Conservation (phyloP, 2,113 vertebrate genomes). For the Nannobrachium achirus region DNA sequence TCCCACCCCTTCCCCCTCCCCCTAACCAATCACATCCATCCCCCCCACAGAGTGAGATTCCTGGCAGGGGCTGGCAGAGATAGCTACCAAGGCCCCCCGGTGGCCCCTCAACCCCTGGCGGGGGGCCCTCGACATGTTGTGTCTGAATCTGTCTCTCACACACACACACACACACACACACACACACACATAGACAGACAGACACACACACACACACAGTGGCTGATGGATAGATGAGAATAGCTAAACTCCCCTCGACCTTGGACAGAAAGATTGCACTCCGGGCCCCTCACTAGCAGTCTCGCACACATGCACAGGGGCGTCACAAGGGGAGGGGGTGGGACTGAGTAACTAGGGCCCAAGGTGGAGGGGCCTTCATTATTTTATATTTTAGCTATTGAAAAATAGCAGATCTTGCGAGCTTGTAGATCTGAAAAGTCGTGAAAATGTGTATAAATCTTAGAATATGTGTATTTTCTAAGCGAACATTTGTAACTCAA, state of each 20-base stretch:
- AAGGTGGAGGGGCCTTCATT: too few relatives aligned
- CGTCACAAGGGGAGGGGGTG: too few relatives aligned
- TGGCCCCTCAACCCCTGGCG: not conserved
- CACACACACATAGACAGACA: constrained; percentile 3
- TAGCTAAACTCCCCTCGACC: constrained; percentile 62
- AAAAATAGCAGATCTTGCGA: too few relatives aligned
- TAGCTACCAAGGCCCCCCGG: constrained; percentile 14
- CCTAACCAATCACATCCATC: not conserved
- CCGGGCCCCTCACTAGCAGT: constrained; percentile 58
- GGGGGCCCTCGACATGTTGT: constrained; percentile 38
- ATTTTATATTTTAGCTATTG: too few relatives aligned
- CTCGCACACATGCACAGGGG: too few relatives aligned
- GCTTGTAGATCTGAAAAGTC: too few relatives aligned
- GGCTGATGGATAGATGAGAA: constrained; percentile 64
- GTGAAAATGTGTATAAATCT: too few relatives aligned
- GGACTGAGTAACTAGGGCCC: too few relatives aligned
- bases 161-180: constrained; percentile 5
- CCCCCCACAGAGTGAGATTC: constrained; percentile 38
- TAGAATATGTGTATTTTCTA: too few relatives aligned
- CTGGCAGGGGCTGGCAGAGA: constrained; percentile 34
- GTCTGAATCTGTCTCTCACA: constrained; percentile 44
- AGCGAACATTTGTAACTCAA: too few relatives aligned
- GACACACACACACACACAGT: constrained; percentile 3
- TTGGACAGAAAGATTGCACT: constrained; percentile 55
- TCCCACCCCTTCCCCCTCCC: not conserved